phyloP scores from a whole-genome alignment of 2,797 vertebrate genomes.

The Crax fasciolata region DNA sequence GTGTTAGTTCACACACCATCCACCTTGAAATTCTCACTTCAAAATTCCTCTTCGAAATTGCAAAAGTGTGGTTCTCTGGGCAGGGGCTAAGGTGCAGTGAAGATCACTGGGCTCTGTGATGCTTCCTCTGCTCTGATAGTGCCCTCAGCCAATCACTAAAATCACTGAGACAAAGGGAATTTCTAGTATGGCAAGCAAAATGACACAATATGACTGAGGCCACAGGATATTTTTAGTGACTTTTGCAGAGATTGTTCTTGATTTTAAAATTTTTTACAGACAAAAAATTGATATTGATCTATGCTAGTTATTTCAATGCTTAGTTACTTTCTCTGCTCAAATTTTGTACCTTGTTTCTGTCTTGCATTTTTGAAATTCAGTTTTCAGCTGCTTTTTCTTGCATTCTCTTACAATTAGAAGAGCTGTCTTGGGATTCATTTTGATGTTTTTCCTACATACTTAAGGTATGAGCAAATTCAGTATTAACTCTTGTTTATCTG shows the following conservation, averaged over 20 bases:
- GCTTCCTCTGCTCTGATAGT: not conserved
- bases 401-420: not conserved
- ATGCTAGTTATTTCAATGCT: not conserved
- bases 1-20: not conserved
- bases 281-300: not conserved
- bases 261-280: not conserved
- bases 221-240: not conserved
- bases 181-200: not conserved
- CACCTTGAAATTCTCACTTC: not conserved
- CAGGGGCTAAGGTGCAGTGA: not conserved
- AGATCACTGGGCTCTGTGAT: not conserved
- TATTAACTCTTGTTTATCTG: not conserved
- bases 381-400: not conserved
- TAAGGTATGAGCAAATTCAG: not conserved
- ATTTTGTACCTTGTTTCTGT: not conserved
- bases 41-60: not conserved
- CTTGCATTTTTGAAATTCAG: not conserved
- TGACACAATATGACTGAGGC: fast-evolving
- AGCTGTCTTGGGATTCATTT: not conserved
- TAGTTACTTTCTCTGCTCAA: not conserved
- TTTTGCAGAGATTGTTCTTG: not conserved
- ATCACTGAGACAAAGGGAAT: not conserved
- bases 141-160: not conserved
- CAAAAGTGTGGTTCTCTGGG: not conserved
- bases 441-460: not conserved